These are phyloP conservation scores for Argyra leucocephala DNA, from an alignment of 2,888 invertebrate species.

Conservation along the genomic window DNA sequence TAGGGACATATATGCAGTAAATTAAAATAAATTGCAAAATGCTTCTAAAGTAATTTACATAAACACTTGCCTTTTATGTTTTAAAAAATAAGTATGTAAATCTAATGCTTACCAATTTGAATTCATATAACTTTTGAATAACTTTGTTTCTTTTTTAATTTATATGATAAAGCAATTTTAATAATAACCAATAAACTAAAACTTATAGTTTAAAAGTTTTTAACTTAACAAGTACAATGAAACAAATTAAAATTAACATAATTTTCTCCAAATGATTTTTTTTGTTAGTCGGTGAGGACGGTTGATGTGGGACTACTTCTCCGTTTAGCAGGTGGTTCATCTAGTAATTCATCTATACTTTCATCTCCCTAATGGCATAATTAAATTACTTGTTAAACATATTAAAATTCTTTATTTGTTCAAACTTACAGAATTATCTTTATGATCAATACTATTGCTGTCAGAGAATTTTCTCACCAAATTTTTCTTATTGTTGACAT, in stretches of 20 bases:
- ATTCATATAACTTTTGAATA: too few species aligned
- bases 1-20: too few species aligned
- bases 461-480: slow-evolving; percentile 17
- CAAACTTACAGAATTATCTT: slow-evolving; percentile 6
- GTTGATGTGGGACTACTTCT: slow-evolving; percentile 17
- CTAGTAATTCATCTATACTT: neutral
- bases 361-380: neutral
- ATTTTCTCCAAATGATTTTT: neutral
- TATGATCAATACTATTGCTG: slow-evolving; percentile 3
- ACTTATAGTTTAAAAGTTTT: neutral
- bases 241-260: slow-evolving; percentile 4
- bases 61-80: too few species aligned
- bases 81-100: too few species aligned
- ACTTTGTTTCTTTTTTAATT: too few species aligned
- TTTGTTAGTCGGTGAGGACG: neutral
- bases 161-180: too few species aligned
- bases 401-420: neutral
- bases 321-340: slow-evolving; percentile 22
- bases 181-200: neutral
- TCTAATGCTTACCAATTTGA: too few species aligned
- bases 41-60: too few species aligned
- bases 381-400: neutral
- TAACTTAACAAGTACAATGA: neutral
- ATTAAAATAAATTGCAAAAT: too few species aligned
- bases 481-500: slow-evolving; percentile 20